Evolutionary conservation across 2,113 vertebrate species (phyloP).

Genomic region (Sapayoa aenigma): DNA sequence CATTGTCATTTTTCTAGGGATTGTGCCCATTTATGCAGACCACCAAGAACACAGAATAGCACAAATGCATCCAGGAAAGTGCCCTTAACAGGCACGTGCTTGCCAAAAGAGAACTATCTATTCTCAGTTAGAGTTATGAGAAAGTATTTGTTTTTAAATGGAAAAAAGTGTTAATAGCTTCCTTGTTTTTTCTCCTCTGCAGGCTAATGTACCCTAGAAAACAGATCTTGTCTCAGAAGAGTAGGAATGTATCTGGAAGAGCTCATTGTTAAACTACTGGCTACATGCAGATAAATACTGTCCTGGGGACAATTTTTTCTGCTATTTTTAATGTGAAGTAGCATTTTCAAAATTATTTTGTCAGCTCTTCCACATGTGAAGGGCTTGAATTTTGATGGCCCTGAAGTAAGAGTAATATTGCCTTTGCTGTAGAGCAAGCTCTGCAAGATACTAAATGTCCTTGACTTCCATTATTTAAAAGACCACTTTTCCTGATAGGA

Average conservation of each 20-base stretch:
- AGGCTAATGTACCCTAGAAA: constrained; percentile 27
- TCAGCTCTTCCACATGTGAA: neutral
- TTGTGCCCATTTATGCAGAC: neutral
- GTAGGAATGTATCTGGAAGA: neutral
- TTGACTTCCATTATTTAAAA: constrained; percentile 1
- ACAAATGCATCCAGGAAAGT: neutral
- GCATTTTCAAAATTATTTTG: constrained; percentile 30
- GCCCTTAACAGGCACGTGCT: neutral
- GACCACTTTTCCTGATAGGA: neutral
- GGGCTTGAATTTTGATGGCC: constrained; percentile 10
- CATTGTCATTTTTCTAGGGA: neutral
- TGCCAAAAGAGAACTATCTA: neutral
- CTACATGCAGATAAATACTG: constrained; percentile 11
- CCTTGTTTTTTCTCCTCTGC: constrained; percentile 11
- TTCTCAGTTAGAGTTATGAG: neutral
- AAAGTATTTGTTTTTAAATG: neutral
- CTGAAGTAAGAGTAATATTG: neutral
- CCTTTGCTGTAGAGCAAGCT: neutral
- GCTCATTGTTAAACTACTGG: constrained; percentile 1
- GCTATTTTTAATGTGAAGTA: constrained; percentile 29
- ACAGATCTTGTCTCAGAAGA: neutral
- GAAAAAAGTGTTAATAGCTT: constrained; percentile 15
- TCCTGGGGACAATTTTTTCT: constrained; percentile 28
- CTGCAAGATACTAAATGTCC: neutral
- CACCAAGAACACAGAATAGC: neutral